Base-by-base conservation (phyloP, 1,140 invertebrate species). In the Ceratosolen fusciceps region DNA sequence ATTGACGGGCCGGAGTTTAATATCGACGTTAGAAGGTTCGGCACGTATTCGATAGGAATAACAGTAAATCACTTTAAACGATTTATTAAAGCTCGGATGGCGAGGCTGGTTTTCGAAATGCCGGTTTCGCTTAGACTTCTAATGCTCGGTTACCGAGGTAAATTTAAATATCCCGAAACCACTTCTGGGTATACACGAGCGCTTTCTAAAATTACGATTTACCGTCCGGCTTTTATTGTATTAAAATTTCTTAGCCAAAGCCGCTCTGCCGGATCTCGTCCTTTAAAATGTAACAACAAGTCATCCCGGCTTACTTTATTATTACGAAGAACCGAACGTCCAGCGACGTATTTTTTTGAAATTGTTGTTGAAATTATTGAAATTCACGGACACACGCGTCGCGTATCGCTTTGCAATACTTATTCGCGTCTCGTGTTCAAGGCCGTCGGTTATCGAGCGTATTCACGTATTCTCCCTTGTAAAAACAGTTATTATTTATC, bases 401-500 rank as follows among this genome's bases (percentile, higher is more conserved):
- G 21, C n/a, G 43, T 68, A 47, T 47, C 67, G 39, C n/a, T 68
- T 12, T 26, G 39, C 9, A 31, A 12, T 8, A n/a, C 34, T 21
- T 7, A n/a, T n/a, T 65, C 16, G 19, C 26, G 19, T 39, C 49
- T 60, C 3, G 47, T 47, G 24, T 67, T 77, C 73, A 75, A 56
- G 34, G 37, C 58, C 54, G 81, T 83, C 84, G 82, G 80, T 85
- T 87, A 77, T 76, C 82, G 62, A 31, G 75, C 77, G n/a, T n/a
- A 74, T 83, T 83, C 76, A 85, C 83, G 81, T 85, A 86, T 85
- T 78, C 83, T 84, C 82, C 83, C 77, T 82, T 87, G 83, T 86
- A 87, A 88, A 88, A 88, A 87, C 86, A 86, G 84, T 88, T 85
- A 87, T 88, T 88, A 88, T 88, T 88, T 87, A 88, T 87, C 82